Percentiles rank a stretch among this genome's conserved stretches.
phyloP scores from a whole-genome alignment of 2,888 invertebrate genomes.

The Leptarthrus brevirostris region DNA sequence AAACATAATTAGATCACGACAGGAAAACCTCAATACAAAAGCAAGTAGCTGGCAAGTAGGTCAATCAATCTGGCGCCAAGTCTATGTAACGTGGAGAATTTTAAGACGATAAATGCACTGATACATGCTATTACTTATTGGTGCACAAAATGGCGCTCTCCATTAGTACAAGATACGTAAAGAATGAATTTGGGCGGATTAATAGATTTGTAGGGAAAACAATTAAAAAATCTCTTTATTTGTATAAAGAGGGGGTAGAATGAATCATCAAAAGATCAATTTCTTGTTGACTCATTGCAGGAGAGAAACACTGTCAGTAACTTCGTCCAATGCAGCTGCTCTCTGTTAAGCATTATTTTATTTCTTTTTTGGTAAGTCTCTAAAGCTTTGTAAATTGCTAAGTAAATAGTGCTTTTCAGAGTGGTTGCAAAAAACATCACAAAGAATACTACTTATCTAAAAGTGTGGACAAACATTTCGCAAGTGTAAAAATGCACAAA shows the following conservation, averaged over 20 bases:
- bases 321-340: no score
- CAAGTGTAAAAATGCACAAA: no score
- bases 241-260: neutral
- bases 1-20: conserved; percentile 8
- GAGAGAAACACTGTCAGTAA: neutral
- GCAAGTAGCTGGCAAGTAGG: conserved; percentile 6
- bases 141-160: conserved; percentile 30
- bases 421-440: neutral
- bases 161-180: neutral
- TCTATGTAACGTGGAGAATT: neutral
- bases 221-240: neutral
- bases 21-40: neutral
- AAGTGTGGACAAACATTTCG: neutral
- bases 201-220: neutral
- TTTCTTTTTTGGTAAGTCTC: no score
- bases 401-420: neutral
- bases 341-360: no score
- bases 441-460: neutral
- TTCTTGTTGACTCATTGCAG: conserved; percentile 7
- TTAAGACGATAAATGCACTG: conserved; percentile 31
- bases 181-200: neutral
- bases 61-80: conserved; percentile 43
- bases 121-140: conserved; percentile 36
- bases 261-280: neutral
- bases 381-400: no score